A percentile compares a stretch with the other conserved stretches of the same genome.
phyloP scores from a whole-genome alignment of 2,888 invertebrate genomes.

The Diarsia brunnea region DNA sequence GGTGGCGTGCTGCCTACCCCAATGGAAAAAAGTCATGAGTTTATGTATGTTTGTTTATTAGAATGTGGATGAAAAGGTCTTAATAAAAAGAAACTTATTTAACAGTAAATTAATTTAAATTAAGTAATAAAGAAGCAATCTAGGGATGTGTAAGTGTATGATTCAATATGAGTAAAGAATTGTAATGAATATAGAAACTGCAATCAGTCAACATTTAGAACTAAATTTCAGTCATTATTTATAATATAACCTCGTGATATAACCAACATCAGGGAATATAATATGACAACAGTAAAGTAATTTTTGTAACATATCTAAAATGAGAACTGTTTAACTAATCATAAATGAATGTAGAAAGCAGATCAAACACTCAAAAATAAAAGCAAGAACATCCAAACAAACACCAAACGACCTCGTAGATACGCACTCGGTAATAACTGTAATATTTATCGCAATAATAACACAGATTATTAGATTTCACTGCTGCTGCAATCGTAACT shows the following conservation, averaged over 20 bases:
- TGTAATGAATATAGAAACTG: not conserved
- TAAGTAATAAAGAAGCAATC: not conserved
- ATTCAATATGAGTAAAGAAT: not conserved
- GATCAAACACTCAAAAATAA: constrained; percentile 27
- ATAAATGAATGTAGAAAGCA: constrained; percentile 2
- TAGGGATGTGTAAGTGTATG: not conserved
- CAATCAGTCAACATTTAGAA: not conserved
- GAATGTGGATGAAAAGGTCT: not conserved
- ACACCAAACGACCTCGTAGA: constrained; percentile 58
- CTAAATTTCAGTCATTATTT: not conserved
- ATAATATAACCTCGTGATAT: not conserved
- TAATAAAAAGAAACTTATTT: not conserved
- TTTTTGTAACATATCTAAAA: not conserved
- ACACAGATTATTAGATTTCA: constrained; percentile 66
- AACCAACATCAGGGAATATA: not conserved
- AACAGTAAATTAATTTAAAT: no score
- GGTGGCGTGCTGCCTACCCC: no score
- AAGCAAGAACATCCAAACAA: constrained; percentile 55
- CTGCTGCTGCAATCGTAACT: constrained; percentile 67
- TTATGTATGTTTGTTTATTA: no score
- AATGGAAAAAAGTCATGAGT: no score
- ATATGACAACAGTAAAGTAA: not conserved
- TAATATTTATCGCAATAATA: constrained; percentile 63
- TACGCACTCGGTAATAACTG: constrained; percentile 50
- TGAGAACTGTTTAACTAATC: constrained; percentile 1